phyloP scores from a whole-genome alignment of 1,140 invertebrate species.

The Zaprionus capensis region DNA sequence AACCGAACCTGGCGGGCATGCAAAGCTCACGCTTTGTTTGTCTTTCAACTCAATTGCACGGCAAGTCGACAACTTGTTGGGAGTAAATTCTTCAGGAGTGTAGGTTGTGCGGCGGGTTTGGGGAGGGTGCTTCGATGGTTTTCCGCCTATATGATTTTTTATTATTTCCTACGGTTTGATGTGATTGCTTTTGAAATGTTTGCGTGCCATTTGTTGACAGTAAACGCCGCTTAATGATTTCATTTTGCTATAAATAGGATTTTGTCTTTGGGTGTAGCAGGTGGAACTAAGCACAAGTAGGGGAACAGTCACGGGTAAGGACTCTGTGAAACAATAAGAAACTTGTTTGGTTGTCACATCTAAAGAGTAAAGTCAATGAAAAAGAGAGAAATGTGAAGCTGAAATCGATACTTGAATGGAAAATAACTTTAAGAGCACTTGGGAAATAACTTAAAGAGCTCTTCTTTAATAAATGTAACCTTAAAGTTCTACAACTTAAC shows the following conservation, averaged over 20 bases:
- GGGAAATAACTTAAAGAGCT: too few species aligned
- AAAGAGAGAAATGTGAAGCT: too few species aligned
- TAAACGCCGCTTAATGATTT: constrained; percentile 76
- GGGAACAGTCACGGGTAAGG: background rate
- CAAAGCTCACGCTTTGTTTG: constrained; percentile 64
- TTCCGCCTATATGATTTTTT: constrained; percentile 56
- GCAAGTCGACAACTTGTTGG: constrained; percentile 57
- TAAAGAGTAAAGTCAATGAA: background rate
- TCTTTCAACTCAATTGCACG: constrained; percentile 77
- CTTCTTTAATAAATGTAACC: too few species aligned
- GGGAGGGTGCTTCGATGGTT: constrained; percentile 4
- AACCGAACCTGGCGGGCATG: constrained; percentile 34
- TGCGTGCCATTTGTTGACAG: constrained; percentile 77
- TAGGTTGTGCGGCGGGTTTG: background rate
- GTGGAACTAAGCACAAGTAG: constrained; percentile 11
- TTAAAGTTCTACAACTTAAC: background rate
- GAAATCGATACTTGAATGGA: too few species aligned
- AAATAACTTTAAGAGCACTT: too few species aligned
- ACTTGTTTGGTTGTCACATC: constrained; percentile 10
- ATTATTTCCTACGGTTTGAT: constrained; percentile 69
- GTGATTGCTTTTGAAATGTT: constrained; percentile 72
- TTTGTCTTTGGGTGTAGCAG: constrained; percentile 8
- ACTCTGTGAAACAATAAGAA: background rate
- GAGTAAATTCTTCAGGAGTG: constrained; percentile 12
- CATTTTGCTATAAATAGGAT: constrained; percentile 68